These are phyloP conservation scores for Jacana jacana DNA, from an alignment of 2,113 vertebrate species.

Conservation along the genomic window DNA sequence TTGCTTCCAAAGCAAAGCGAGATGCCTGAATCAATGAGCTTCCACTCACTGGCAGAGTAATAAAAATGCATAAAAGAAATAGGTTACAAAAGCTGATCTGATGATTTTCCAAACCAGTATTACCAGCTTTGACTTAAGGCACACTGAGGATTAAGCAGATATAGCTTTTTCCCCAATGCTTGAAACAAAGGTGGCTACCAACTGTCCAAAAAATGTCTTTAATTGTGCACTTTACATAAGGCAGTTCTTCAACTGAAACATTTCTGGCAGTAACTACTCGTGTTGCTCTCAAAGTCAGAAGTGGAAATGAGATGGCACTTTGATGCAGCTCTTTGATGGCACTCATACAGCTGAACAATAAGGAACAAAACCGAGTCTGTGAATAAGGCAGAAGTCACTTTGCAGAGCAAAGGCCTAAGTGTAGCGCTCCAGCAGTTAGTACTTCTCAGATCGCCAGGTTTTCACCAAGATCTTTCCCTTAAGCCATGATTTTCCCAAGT, in stretches of 20 bases:
- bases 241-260: background rate
- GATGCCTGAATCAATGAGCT: background rate
- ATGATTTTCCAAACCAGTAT: background rate
- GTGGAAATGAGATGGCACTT: background rate
- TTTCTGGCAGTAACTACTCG: background rate
- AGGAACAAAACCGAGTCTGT: background rate
- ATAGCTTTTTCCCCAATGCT: background rate
- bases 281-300: background rate
- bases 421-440: background rate
- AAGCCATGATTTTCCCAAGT: background rate
- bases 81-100: background rate
- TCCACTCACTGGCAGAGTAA: background rate
- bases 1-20: background rate
- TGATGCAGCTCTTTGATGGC: background rate
- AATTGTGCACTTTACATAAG: background rate
- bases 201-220: background rate
- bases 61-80: background rate
- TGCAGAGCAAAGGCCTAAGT: background rate
- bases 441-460: background rate
- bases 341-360: background rate
- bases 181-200: background rate
- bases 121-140: background rate
- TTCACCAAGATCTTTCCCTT: background rate
- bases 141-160: background rate
- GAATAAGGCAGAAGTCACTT: background rate